phyloP scores from a whole-genome alignment of 2,113 vertebrate species.

The Micromys minutus region DNA sequence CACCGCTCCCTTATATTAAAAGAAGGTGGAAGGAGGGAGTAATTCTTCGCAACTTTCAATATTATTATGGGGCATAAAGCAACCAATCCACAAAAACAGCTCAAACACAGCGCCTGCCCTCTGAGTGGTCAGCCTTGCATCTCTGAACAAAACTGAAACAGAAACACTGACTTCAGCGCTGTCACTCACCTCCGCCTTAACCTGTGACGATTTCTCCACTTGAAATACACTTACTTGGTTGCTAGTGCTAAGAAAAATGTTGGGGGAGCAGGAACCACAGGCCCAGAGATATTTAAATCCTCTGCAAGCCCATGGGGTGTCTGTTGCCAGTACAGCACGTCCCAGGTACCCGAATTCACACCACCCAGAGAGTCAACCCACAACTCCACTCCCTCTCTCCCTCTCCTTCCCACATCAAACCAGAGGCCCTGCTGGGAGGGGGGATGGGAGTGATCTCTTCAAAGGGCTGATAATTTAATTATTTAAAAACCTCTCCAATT shows the following conservation, averaged over 20 bases:
- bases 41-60: not conserved
- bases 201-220: not conserved
- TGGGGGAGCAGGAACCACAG: not conserved
- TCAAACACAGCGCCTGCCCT: not conserved
- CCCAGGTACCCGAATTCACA: not conserved
- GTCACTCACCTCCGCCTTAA: not conserved
- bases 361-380: fast-evolving
- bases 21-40: not conserved
- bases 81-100: not conserved
- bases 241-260: not conserved
- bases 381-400: not conserved
- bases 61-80: not conserved
- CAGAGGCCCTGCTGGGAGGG: slow-evolving; percentile 13
- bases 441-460: slow-evolving; percentile 25
- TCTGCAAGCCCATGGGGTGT: not conserved
- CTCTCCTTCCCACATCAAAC: slow-evolving; percentile 20
- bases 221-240: not conserved
- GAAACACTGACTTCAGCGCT: not conserved
- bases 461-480: slow-evolving; percentile 49
- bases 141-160: not conserved
- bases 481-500: slow-evolving; percentile 56
- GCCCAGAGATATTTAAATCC: not conserved
- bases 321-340: not conserved
- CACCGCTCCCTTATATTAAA: not conserved
- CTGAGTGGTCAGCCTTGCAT: not conserved